Percentiles rank a stretch among this genome's conserved stretches.
Evolutionary conservation across 2,113 vertebrate species (phyloP).

Genomic region (Pelusios castaneus): DNA sequence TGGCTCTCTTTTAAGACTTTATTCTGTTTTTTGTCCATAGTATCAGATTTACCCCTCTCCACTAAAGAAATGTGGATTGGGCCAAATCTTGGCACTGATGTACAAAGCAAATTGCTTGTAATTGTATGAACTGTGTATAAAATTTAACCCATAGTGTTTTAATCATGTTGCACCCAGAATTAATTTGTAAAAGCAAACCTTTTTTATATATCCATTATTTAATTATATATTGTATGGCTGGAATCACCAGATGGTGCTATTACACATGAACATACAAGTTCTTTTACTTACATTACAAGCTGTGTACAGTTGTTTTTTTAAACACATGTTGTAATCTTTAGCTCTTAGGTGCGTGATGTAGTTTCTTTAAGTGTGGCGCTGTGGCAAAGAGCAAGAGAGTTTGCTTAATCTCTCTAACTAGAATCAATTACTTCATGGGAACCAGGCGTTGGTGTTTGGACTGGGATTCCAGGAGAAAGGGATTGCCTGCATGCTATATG

Average conservation of each 20-base stretch:
- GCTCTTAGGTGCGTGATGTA: neutral
- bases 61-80: conserved; percentile 10
- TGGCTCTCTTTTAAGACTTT: neutral
- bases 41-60: neutral
- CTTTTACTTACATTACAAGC: neutral
- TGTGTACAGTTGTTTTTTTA: neutral
- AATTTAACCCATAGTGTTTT: neutral
- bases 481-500: neutral
- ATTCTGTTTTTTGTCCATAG: neutral
- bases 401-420: neutral
- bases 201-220: neutral
- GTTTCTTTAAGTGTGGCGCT: neutral
- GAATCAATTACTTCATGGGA: neutral
- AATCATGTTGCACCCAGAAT: neutral
- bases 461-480: neutral
- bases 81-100: neutral
- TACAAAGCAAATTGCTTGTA: neutral
- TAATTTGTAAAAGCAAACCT: neutral
- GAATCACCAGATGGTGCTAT: neutral
- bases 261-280: neutral
- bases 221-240: neutral
- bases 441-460: neutral
- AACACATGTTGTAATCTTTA: neutral
- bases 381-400: neutral
- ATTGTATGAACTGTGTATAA: neutral